Percentiles rank a stretch among this genome's conserved stretches.
phyloP scores from a whole-genome alignment of 2,888 invertebrate genomes.

The Apotomis capreana region DNA sequence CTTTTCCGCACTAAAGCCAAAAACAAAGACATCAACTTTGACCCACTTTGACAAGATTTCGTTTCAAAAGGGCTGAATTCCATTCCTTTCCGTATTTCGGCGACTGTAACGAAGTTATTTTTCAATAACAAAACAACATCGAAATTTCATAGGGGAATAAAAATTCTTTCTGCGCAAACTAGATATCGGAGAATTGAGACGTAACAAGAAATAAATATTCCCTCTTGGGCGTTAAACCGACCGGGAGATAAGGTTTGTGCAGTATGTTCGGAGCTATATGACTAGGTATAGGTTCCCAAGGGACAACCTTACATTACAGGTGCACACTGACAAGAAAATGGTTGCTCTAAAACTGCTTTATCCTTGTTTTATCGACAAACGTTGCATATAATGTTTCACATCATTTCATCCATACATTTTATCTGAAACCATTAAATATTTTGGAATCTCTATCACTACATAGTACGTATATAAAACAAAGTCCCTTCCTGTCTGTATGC shows the following conservation, averaged over 20 bases:
- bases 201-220: slow-evolving; percentile 46
- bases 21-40: slow-evolving; percentile 15
- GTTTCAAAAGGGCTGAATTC: slow-evolving; percentile 18
- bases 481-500: no score
- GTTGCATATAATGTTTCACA: no score
- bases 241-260: slow-evolving; percentile 7
- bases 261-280: background rate
- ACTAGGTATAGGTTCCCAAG: no score
- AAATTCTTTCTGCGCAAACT: slow-evolving; percentile 47
- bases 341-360: no score
- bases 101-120: slow-evolving; percentile 35
- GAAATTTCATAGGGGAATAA: slow-evolving; percentile 10
- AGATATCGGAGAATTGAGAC: slow-evolving; percentile 50
- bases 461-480: no score
- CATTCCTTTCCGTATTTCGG: slow-evolving; percentile 30
- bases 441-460: no score
- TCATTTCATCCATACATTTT: no score
- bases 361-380: no score
- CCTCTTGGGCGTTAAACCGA: slow-evolving; percentile 37
- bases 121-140: slow-evolving; percentile 34
- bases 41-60: slow-evolving; percentile 16
- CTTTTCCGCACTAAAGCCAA: background rate
- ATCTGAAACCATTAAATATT: no score
- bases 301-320: no score
- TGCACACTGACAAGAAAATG: no score